Evolutionary conservation across 1,140 invertebrate genomes (phyloP).

Genomic region (Homarus americanus): DNA sequence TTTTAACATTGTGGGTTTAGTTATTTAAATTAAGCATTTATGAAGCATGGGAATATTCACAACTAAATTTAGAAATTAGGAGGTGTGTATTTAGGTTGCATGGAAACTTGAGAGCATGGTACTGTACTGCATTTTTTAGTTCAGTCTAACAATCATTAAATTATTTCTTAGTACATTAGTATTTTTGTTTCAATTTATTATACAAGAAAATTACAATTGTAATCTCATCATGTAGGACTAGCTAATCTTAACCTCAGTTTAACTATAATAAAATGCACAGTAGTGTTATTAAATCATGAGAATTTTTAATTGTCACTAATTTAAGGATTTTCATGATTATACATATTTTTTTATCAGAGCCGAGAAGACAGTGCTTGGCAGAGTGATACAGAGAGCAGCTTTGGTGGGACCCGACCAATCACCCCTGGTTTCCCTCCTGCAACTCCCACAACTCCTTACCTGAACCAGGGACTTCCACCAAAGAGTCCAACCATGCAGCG

Average conservation of each 20-base stretch:
- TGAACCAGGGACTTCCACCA: conserved; percentile 81
- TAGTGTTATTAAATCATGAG: background rate
- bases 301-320: background rate
- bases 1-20: background rate
- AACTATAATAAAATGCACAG: background rate
- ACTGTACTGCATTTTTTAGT: background rate
- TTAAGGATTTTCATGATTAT: background rate
- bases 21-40: background rate
- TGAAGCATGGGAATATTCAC: background rate
- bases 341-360: conserved; percentile 38
- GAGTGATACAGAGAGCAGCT: conserved; percentile 74
- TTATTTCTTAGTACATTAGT: too few relatives aligned
- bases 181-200: background rate
- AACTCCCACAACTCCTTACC: conserved; percentile 89
- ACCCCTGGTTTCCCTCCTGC: conserved; percentile 94
- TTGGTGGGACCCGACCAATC: conserved; percentile 83
- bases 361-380: conserved; percentile 73
- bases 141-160: background rate
- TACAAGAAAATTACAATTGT: background rate
- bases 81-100: background rate
- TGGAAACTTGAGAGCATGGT: background rate
- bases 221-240: background rate
- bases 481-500: conserved; percentile 86
- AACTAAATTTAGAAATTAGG: background rate
- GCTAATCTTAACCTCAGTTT: background rate